Evolutionary conservation across 2,797 vertebrate species (phyloP).

Genomic region (Cuniculus paca): DNA sequence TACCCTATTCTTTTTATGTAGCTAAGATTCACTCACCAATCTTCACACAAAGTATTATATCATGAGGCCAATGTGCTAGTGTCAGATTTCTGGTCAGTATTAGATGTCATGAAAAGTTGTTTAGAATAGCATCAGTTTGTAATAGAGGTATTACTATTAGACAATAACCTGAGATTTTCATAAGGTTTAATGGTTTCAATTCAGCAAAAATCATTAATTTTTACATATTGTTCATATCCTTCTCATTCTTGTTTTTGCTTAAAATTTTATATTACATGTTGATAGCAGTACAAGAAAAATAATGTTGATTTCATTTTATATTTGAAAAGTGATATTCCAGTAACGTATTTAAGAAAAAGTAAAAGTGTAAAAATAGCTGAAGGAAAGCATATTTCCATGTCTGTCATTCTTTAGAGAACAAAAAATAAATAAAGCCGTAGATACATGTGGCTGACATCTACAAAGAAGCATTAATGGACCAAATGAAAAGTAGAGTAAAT

Average conservation of each 20-base stretch:
- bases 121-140: neutral
- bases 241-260: neutral
- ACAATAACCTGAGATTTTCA: neutral
- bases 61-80: neutral
- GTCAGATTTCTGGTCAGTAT: neutral
- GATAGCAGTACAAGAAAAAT: neutral
- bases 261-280: neutral
- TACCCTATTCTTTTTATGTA: neutral
- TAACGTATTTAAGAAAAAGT: neutral
- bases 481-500: neutral
- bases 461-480: neutral
- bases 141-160: neutral
- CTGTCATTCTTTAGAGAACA: neutral
- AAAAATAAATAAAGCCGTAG: neutral
- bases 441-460: neutral
- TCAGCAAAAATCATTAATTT: neutral
- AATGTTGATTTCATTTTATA: neutral
- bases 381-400: neutral
- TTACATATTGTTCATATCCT: neutral
- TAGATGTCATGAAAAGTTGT: neutral
- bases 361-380: neutral
- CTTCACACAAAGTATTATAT: neutral
- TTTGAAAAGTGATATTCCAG: neutral
- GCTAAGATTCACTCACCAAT: neutral
- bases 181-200: neutral